phyloP scores from a whole-genome alignment of 2,797 vertebrate genomes.

The Pangasius djambal region DNA sequence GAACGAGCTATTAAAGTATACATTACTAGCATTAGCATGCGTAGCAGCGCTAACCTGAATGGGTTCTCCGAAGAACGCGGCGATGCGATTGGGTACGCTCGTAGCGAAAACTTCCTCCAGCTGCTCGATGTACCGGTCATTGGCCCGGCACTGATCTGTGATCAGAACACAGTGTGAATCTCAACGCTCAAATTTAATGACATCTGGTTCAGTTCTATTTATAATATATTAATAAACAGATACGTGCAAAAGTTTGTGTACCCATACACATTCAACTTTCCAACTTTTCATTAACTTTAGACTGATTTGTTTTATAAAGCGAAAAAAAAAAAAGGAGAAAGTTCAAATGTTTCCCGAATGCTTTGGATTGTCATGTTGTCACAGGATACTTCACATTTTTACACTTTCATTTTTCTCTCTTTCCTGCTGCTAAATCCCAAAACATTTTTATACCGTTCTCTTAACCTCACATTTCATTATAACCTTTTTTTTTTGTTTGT shows the following conservation, averaged over 20 bases:
- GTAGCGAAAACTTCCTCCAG: constrained; percentile 88
- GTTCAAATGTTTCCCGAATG: background rate
- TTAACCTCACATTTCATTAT: background rate
- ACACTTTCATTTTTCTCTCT: background rate
- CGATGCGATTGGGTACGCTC: constrained; percentile 79
- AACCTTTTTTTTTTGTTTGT: background rate
- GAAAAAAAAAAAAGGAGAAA: background rate
- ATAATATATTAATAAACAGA: background rate
- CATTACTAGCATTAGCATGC: background rate
- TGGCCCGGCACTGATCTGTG: constrained; percentile 86
- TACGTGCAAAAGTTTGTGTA: background rate
- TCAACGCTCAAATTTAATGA: too few species aligned
- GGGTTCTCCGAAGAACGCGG: constrained; percentile 91
- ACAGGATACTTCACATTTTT: background rate
- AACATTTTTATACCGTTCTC: background rate
- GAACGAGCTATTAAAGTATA: background rate
- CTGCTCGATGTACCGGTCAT: constrained; percentile 85
- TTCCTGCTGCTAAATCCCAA: background rate
- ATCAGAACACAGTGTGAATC: background rate
- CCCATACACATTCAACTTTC: background rate
- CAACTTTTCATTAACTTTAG: background rate
- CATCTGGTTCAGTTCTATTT: background rate
- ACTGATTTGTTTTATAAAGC: background rate
- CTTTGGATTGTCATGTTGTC: background rate
- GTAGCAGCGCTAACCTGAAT: constrained; percentile 81